Base-by-base conservation (phyloP, 2,888 invertebrate genomes). In the Meteorus colon region DNA sequence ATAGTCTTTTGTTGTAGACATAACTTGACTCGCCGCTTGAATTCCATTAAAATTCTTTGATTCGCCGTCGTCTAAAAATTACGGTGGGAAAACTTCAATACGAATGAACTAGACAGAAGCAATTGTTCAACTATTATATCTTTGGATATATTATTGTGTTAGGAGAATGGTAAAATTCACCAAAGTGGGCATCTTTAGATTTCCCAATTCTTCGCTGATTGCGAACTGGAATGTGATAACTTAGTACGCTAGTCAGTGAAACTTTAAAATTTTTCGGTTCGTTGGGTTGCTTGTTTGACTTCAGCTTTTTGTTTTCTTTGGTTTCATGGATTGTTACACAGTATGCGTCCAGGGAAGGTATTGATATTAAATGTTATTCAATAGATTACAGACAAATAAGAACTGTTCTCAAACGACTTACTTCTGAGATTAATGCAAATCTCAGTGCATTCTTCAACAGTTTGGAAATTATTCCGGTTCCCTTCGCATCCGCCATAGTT, bases 401-500 rank as follows among this genome's bases (percentile, higher is more conserved):
- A 29, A 60, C 8, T 27, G 10, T 48, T 24, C 34, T 31, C 27
- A 27, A 37, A 80, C 51, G 59, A 82, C 85, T 83, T 85, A 92
- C 92, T 91, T 88, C 90, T 90, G 82, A 90, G 90, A 79, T 90
- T 88, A 6, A 90, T 89, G 84, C 96, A 96, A 14, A 93, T 92
- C 29, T 91, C 90, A 77, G 92, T 92, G 84, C 97, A 97, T 63
- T 93, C 92, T 74, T 94, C 93, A 75, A 93, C 91, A 0, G 93
- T 93, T 73, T 93, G 92, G 90, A 98, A 98, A 88, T 96, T 96
- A 89, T 98, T 98, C 60, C 92, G 92, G 88, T 97, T 98, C 1
- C 95, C 96, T 66, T 95, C 94, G 87, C 98, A 98, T 55, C 97
- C 98, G 31, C 95, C 95, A 90, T 94, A 98, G 73, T 93, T 93